Conservation (phyloP, 2,888 invertebrate genomes). For the Chorisops tibialis region DNA sequence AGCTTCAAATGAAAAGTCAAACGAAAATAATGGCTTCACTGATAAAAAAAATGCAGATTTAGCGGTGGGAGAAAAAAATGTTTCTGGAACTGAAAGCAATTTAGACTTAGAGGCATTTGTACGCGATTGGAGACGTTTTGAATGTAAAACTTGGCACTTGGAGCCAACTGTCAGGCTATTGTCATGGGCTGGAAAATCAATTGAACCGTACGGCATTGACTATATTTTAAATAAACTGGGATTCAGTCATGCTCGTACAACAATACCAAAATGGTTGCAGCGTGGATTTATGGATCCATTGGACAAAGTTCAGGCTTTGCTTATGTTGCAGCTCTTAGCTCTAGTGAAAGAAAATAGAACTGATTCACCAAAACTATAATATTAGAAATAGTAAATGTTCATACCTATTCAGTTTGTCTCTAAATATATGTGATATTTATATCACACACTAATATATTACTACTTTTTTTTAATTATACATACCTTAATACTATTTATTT, state of each 20-base stretch:
- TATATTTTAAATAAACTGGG: constrained; percentile 97
- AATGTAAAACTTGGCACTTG: constrained; percentile 93
- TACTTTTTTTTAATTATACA: too few species aligned
- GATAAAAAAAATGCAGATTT: too few species aligned
- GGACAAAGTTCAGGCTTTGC: constrained; percentile 83
- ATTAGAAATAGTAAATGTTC: not conserved
- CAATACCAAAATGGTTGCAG: constrained; percentile 99
- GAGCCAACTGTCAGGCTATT: constrained; percentile 86
- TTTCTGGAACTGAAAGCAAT: too few species aligned
- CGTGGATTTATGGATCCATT: constrained; percentile 96
- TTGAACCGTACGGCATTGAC: constrained; percentile 97
- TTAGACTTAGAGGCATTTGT: constrained; percentile 63
- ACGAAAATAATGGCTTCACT: too few species aligned
- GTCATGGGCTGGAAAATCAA: constrained; percentile 92
- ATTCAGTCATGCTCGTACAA: constrained; percentile 94
- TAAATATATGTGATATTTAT: too few species aligned
- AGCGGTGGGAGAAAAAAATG: too few species aligned
- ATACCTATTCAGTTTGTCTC: too few species aligned
- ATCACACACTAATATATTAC: too few species aligned
- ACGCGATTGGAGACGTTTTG: constrained; percentile 86
- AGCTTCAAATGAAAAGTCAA: too few species aligned
- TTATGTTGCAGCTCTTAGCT: constrained; percentile 68
- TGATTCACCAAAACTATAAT: constrained; percentile 18
- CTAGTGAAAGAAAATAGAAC: constrained; percentile 56
- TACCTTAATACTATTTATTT: too few species aligned